Evolutionary conservation across 1,140 invertebrate species (phyloP), one percentile per base, ranked within the genome.

Genomic region (Vollenhovia emeryi): DNA sequence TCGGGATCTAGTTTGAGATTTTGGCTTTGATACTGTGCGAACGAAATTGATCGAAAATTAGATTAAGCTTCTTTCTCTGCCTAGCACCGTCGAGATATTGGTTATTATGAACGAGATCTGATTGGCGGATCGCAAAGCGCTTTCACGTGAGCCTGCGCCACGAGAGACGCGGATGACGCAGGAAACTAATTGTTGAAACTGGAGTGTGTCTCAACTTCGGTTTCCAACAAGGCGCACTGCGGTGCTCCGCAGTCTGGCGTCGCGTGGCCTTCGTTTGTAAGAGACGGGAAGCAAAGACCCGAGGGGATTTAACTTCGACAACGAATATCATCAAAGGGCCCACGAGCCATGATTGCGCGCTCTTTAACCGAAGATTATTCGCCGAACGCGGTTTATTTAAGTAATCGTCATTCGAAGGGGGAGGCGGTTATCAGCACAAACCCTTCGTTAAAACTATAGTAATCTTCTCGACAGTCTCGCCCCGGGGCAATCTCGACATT

Each of bases 361-460:
- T 80, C 87, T 88, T 85, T 86, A 55, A 85, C 30, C 69, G 40
- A 80, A 88, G 87, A 90, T 91, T 90, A 89, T 71, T 40, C 79
- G 45, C 50, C 60, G 74, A 88, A 85, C 59, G 75, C 79, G 80
- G 84, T 89, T 91, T 87, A 87, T 91, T 87, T 91, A 91, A 91
- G 90, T 92, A 92, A 92, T 92, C 85, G 87, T 87, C 84, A 86
- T 87, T 85, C 57, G 80, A 30, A 62, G 86, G 82, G 73, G 87
- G 82, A 68, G 87, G 83, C 21, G 71, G 79, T 75, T 88, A 60
- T 59, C 45, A 43, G 57, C 64, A 66, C 55, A 84, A 90, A 68
- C 87, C 88, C 91, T 92, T 92, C 89, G 91, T 92, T 92, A 92
- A 93, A 92, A 84, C 76, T 88, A 85, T 89, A 92, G 86, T 87